Conservation (phyloP, 92 coral and sea anemone species). For the Zoanthus sansibaricus region DNA sequence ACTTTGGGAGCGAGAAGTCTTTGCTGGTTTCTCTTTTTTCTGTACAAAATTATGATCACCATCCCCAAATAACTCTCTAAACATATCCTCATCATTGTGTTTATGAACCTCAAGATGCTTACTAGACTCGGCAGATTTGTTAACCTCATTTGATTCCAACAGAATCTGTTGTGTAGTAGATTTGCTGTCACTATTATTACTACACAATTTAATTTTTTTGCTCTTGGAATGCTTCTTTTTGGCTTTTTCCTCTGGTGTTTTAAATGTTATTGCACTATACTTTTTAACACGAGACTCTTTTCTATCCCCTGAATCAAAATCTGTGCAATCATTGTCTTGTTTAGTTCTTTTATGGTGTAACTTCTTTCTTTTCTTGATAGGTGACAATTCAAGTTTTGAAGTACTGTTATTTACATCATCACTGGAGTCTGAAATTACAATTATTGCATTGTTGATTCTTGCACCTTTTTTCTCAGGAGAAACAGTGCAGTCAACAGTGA, state of each 20-base stretch:
- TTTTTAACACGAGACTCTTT: constrained; percentile 3
- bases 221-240: background rate
- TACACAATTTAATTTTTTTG: background rate
- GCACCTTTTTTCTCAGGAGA: constrained; percentile 8
- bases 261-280: background rate
- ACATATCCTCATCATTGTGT: constrained; percentile 53
- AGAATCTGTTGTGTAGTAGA: background rate
- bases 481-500: constrained; percentile 4
- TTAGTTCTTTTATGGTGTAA: background rate
- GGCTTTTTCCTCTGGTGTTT: background rate
- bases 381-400: background rate
- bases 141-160: background rate
- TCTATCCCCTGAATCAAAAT: background rate
- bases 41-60: background rate
- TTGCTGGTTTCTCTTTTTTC: background rate
- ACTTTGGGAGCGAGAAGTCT: background rate
- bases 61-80: constrained; percentile 29
- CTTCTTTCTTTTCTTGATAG: constrained; percentile 12
- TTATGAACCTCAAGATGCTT: constrained; percentile 68
- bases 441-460: constrained; percentile 13
- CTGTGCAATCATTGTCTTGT: no score
- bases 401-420: background rate
- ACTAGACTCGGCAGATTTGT: background rate
- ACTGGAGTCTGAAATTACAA: constrained; percentile 32
- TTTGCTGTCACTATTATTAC: background rate